A percentile compares a stretch with the other conserved stretches of the same genome.
These are phyloP conservation scores for Asarcornis scutulata DNA, from an alignment of 2,113 vertebrate genomes.

Conservation along the genomic window DNA sequence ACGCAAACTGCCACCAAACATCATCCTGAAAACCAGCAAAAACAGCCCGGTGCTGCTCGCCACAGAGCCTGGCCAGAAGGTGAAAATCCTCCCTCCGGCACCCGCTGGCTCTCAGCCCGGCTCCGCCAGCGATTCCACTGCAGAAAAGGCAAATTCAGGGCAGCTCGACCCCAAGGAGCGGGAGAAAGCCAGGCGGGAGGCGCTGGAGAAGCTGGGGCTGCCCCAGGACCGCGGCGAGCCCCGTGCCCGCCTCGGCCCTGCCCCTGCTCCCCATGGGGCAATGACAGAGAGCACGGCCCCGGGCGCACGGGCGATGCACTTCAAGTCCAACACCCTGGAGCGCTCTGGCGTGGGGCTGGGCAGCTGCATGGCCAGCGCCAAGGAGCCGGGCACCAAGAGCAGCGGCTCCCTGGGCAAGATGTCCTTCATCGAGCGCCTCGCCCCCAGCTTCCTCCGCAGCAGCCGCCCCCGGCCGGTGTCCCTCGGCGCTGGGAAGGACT, in stretches of 20 bases:
- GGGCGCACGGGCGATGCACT: conserved; percentile 21
- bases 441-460: conserved; percentile 69
- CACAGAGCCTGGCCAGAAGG: neutral
- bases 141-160: neutral
- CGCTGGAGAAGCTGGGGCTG: conserved; percentile 89
- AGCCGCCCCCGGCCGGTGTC: conserved; percentile 75
- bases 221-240: conserved; percentile 70
- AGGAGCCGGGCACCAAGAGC: conserved; percentile 14
- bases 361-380: conserved; percentile 47
- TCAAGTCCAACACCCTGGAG: conserved; percentile 81
- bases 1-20: conserved; percentile 76
- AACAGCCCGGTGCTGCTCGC: neutral
- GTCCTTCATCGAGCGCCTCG: conserved; percentile 46
- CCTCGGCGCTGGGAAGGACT: conserved; percentile 77
- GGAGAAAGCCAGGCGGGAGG: conserved; percentile 82
- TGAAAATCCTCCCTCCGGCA: neutral
- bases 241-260: neutral
- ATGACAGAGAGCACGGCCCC: fast-evolving
- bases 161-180: conserved; percentile 67
- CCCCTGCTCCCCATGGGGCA: neutral
- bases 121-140: conserved; percentile 17
- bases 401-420: conserved; percentile 71
- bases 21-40: conserved; percentile 81
- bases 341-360: conserved; percentile 76
- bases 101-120: neutral